These are phyloP conservation scores for Lutraria lutraria DNA, from an alignment of 2,888 invertebrate genomes.

Conservation along the genomic window DNA sequence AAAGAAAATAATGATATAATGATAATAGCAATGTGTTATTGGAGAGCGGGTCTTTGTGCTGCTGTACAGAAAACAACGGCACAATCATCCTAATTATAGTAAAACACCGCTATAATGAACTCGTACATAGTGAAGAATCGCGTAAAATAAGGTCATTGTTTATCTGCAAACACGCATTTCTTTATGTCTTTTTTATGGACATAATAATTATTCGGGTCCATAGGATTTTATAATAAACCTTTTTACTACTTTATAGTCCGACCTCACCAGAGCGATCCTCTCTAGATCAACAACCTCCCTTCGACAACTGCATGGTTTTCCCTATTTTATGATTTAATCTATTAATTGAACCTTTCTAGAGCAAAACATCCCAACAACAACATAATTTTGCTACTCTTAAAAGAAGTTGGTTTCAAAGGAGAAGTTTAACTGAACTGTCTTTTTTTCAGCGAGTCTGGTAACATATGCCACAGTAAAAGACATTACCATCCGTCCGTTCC, in stretches of 20 bases:
- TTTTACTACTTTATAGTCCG: neutral
- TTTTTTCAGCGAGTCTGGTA: neutral
- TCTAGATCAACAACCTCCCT: too few species aligned
- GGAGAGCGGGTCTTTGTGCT: too few species aligned
- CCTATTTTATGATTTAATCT: too few species aligned
- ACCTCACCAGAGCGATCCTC: accelerated
- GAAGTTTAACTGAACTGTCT: neutral
- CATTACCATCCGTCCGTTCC: constrained; percentile 41
- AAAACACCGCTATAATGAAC: too few species aligned
- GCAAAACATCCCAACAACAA: neutral
- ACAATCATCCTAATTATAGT: too few species aligned
- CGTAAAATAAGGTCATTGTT: too few species aligned
- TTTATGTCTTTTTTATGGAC: too few species aligned
- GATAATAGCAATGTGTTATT: too few species aligned
- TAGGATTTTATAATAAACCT: neutral
- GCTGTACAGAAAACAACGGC: too few species aligned
- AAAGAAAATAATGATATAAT: too few species aligned
- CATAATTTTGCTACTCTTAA: neutral
- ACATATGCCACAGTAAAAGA: constrained; percentile 38
- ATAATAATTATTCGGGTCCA: neutral
- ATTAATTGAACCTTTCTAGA: neutral
- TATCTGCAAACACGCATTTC: too few species aligned
- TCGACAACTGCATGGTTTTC: neutral
- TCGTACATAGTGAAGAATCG: too few species aligned
- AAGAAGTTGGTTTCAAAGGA: neutral